These are phyloP conservation scores for Spilarctia lutea DNA, from an alignment of 2,888 invertebrate genomes.

Conservation along the genomic window DNA sequence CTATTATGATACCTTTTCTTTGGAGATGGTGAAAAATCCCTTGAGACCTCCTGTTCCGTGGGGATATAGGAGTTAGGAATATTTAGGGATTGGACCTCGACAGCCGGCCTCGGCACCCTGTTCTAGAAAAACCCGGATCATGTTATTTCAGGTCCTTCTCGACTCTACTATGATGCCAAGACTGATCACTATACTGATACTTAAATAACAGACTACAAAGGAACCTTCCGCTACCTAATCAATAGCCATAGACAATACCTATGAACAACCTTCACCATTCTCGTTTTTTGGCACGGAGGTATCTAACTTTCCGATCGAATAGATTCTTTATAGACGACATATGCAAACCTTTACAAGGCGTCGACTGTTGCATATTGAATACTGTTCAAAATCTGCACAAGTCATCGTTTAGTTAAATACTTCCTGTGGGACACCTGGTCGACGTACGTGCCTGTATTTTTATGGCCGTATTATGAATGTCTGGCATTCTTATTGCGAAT, in stretches of 20 bases:
- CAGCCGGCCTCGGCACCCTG: no score
- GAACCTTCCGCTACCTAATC: neutral
- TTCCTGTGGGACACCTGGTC: conserved; percentile 18
- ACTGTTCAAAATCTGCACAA: conserved; percentile 7
- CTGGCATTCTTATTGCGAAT: conserved; percentile 9
- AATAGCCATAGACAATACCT: neutral
- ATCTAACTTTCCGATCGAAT: conserved; percentile 10
- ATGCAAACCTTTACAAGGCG: conserved; percentile 4
- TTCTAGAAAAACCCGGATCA: no score
- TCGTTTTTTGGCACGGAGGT: conserved; percentile 1
- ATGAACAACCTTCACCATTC: neutral
- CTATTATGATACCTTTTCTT: no score
- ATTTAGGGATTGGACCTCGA: no score
- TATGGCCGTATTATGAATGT: conserved; percentile 16
- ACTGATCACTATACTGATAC: neutral
- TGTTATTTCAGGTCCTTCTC: no score
- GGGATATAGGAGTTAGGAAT: no score
- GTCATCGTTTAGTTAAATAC: conserved; percentile 28
- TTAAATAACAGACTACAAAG: neutral
- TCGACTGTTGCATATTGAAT: conserved; percentile 15
- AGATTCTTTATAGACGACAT: conserved; percentile 9
- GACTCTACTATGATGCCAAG: neutral
- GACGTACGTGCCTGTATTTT: conserved; percentile 10
- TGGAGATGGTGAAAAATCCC: no score
- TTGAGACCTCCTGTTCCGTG: no score